A percentile compares a stretch with the other conserved stretches of the same genome.
Conservation (phyloP, 2,113 vertebrate genomes). For the Pluvialis apricaria region DNA sequence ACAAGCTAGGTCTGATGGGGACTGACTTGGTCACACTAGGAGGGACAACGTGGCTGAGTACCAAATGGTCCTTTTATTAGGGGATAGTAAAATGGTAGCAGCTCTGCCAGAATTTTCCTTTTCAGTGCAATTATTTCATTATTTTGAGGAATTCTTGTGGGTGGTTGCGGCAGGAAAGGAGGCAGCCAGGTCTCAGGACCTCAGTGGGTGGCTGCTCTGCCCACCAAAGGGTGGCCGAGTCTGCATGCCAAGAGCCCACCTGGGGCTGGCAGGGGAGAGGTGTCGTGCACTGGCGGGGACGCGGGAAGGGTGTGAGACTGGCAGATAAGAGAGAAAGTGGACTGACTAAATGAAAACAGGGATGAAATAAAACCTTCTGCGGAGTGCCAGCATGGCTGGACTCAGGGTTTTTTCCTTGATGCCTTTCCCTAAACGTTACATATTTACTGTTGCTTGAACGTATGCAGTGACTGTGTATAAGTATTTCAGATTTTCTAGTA, state of each 20-base stretch:
- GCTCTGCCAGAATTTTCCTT: background rate
- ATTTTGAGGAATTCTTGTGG: background rate
- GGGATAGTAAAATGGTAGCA: background rate
- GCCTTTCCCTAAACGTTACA: background rate
- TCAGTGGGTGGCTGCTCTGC: background rate
- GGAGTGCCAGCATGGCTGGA: background rate
- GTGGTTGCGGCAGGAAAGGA: background rate
- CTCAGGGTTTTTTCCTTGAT: background rate
- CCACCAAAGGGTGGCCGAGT: background rate
- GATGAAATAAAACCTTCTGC: background rate
- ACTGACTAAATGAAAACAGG: background rate
- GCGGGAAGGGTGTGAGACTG: background rate
- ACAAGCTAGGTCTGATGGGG: background rate
- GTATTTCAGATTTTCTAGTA: background rate
- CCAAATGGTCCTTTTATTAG: background rate
- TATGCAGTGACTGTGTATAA: background rate
- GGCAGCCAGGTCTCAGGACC: background rate
- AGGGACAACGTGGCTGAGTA: fast-evolving
- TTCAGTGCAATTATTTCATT: background rate
- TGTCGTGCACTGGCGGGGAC: fast-evolving
- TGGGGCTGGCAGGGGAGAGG: background rate
- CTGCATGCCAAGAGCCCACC: background rate
- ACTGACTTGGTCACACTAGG: no score
- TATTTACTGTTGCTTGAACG: background rate
- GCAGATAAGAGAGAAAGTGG: background rate